Conservation (phyloP, 2,888 invertebrate genomes). For the Agriopis aurantiaria region DNA sequence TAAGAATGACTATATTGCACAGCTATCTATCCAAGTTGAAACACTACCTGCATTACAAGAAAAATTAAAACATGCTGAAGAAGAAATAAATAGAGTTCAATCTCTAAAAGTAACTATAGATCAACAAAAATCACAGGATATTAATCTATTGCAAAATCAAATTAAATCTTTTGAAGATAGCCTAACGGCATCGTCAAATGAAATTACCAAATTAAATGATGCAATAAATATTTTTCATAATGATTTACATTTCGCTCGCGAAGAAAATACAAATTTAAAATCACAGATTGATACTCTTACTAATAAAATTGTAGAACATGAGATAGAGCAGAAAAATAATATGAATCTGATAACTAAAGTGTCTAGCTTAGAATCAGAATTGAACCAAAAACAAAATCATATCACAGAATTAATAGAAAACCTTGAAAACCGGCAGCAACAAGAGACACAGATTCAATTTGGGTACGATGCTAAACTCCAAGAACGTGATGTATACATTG, state of each 20-base stretch:
- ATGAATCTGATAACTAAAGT: conserved; percentile 73
- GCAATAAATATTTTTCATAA: conserved; percentile 58
- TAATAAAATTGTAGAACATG: conserved; percentile 75
- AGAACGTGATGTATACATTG: conserved; percentile 91
- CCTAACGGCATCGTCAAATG: conserved; percentile 54
- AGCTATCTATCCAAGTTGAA: conserved; percentile 69
- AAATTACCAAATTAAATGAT: conserved; percentile 61
- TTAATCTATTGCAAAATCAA: conserved; percentile 59
- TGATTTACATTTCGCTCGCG: conserved; percentile 60
- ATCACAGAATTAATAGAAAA: conserved; percentile 68
- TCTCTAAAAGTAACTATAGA: conserved; percentile 63
- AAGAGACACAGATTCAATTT: conserved; percentile 72
- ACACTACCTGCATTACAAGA: conserved; percentile 72
- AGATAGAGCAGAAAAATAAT: conserved; percentile 77
- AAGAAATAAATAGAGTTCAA: conserved; percentile 70
- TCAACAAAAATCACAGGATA: conserved; percentile 64
- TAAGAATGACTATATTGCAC: conserved; percentile 69
- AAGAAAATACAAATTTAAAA: conserved; percentile 65
- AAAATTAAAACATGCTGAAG: conserved; percentile 73
- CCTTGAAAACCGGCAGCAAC: conserved; percentile 68
- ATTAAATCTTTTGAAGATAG: conserved; percentile 60
- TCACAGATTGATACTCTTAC: conserved; percentile 68
- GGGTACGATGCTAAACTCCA: conserved; percentile 90
- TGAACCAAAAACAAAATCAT: conserved; percentile 71
- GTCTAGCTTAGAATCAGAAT: conserved; percentile 70